Conservation (phyloP, 2,113 vertebrate genomes). For the Fukomys damarensis region DNA sequence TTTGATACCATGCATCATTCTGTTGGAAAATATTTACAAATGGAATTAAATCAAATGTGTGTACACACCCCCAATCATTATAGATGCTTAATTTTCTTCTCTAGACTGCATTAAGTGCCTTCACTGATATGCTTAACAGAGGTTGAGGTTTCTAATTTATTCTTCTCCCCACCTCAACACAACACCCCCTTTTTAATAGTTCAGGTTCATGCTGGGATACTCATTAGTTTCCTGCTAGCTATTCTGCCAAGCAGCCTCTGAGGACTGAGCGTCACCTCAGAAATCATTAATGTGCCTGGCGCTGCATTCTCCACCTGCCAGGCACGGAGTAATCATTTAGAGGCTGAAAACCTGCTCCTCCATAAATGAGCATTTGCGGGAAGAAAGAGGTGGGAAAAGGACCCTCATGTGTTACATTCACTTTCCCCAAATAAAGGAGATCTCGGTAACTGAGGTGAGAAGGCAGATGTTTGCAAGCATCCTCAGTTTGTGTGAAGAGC, state of each 20-base stretch:
- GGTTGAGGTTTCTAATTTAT: slow-evolving; percentile 83
- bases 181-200: slow-evolving; percentile 65
- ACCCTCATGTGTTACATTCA: slow-evolving; percentile 41
- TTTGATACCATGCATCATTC: slow-evolving; percentile 74
- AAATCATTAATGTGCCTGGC: slow-evolving; percentile 85
- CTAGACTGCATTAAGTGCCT: slow-evolving; percentile 79
- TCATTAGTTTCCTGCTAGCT: slow-evolving; percentile 86
- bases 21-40: slow-evolving; percentile 84
- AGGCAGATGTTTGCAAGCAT: slow-evolving; percentile 55
- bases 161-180: slow-evolving; percentile 31
- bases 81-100: slow-evolving; percentile 85
- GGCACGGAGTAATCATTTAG: slow-evolving; percentile 83
- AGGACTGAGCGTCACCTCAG: slow-evolving; percentile 85
- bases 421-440: slow-evolving; percentile 74
- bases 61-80: slow-evolving; percentile 82
- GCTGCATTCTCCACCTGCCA: slow-evolving; percentile 84
- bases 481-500: slow-evolving; percentile 25
- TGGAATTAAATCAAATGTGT: slow-evolving; percentile 85
- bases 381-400: neutral
- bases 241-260: slow-evolving; percentile 82
- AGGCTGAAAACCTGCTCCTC: slow-evolving; percentile 78
- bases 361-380: slow-evolving; percentile 84
- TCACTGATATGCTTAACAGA: slow-evolving; percentile 79
- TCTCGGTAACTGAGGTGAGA: slow-evolving; percentile 70
- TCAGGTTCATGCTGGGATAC: slow-evolving; percentile 80